Percentiles rank a stretch among this genome's conserved stretches.
These are phyloP conservation scores for Haliclona indistincta DNA, from an alignment of 37 sponge, comb jelly and placozoan species.

Conservation along the genomic window DNA sequence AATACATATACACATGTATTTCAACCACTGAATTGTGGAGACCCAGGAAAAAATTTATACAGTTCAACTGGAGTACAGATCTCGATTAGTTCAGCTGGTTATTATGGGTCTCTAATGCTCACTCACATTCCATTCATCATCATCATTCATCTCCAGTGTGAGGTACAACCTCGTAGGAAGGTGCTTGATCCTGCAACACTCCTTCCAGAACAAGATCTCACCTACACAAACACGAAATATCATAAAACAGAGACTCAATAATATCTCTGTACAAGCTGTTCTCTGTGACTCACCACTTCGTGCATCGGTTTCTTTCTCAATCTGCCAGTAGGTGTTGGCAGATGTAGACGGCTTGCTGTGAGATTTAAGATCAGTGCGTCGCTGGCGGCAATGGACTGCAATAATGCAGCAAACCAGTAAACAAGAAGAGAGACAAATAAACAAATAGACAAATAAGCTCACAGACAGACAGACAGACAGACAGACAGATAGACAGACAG, in stretches of 20 bases:
- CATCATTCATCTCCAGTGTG: background rate
- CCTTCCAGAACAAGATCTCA: constrained; percentile 64
- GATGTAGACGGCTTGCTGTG: constrained; percentile 57
- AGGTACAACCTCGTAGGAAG: constrained; percentile 76
- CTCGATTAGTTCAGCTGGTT: too few species aligned
- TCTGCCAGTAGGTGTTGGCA: constrained; percentile 84
- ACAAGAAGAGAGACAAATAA: too few species aligned
- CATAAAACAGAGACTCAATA: too few species aligned
- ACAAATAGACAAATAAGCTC: too few species aligned
- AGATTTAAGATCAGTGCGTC: constrained; percentile 11
- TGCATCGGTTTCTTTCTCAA: constrained; percentile 55
- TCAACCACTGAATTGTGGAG: too few species aligned
- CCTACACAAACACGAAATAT: too few species aligned
- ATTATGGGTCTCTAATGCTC: background rate
- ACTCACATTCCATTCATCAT: background rate
- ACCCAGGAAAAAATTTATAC: too few species aligned
- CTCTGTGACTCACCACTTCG: constrained; percentile 39
- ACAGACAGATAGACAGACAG: too few species aligned
- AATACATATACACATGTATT: too few species aligned
- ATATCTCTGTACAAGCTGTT: background rate
- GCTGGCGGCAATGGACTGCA: constrained; percentile 48
- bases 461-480: too few species aligned
- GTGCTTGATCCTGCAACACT: constrained; percentile 75
- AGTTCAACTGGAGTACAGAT: too few species aligned
- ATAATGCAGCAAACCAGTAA: too few species aligned